phyloP scores from a whole-genome alignment of 2,888 invertebrate genomes.

The Apamea monoglypha region DNA sequence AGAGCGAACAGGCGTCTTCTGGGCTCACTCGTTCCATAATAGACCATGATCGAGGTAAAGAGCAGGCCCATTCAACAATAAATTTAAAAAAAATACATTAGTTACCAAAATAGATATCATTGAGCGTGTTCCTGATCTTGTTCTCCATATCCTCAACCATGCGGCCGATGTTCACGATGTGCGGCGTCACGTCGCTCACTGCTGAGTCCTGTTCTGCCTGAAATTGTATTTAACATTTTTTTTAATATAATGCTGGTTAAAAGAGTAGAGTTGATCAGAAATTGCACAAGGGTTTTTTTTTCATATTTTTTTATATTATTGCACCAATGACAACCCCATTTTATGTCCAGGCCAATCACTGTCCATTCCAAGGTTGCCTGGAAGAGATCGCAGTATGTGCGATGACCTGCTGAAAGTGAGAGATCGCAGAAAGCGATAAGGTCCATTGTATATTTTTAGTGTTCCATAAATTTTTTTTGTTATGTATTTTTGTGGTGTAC shows the following conservation, averaged over 20 bases:
- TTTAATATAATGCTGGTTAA: background rate
- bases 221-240: conserved; percentile 60
- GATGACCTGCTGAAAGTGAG: too few relatives aligned
- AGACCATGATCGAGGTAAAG: background rate
- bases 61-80: background rate
- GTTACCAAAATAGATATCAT: conserved; percentile 99
- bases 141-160: conserved; percentile 99
- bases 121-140: conserved; percentile 99
- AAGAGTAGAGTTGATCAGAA: background rate
- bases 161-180: conserved; percentile 99
- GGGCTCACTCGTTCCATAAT: background rate
- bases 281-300: background rate
- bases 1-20: background rate
- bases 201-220: conserved; percentile 97
- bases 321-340: too few relatives aligned
- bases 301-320: too few relatives aligned
- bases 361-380: too few relatives aligned
- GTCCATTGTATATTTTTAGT: too few relatives aligned
- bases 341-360: too few relatives aligned
- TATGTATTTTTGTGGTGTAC: too few relatives aligned
- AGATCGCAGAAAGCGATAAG: too few relatives aligned
- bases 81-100: background rate
- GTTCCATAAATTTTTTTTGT: too few relatives aligned
- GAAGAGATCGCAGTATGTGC: too few relatives aligned
- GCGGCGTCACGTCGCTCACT: conserved; percentile 98